Evolutionary conservation across 1,140 invertebrate species (phyloP).

Genomic region (Sarcophaga bullata): DNA sequence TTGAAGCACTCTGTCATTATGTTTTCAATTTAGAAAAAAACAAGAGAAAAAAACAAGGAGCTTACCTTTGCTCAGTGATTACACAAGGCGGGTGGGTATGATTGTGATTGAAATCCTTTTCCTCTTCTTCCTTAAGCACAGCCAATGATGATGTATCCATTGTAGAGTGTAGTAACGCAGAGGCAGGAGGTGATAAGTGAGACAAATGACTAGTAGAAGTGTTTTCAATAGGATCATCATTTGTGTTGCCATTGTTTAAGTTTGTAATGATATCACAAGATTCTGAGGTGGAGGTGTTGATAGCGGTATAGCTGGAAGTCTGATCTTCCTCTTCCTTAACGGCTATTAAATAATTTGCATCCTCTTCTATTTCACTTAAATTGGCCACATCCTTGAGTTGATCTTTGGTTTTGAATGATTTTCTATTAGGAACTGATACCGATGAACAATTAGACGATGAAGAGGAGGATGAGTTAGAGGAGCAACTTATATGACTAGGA

Average conservation of each 20-base stretch:
- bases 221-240: not conserved
- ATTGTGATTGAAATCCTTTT: conserved; percentile 16
- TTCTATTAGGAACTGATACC: not conserved
- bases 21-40: no score
- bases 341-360: not conserved
- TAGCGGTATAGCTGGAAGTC: no score
- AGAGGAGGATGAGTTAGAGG: conserved; percentile 44
- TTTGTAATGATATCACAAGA: not conserved
- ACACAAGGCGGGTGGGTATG: not conserved
- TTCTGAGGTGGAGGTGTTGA: not conserved
- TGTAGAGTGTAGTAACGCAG: not conserved
- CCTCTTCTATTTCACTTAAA: not conserved
- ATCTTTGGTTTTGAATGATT: conserved; percentile 8
- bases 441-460: conserved; percentile 43
- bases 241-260: not conserved
- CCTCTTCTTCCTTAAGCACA: conserved; percentile 24
- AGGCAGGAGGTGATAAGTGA: not conserved
- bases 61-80: not conserved
- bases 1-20: no score
- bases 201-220: not conserved
- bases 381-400: not conserved
- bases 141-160: conserved; percentile 14
- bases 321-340: not conserved
- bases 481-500: conserved; percentile 39
- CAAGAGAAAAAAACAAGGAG: no score